phyloP scores from a whole-genome alignment of 2,113 vertebrate species.

The Istiophorus platypterus region DNA sequence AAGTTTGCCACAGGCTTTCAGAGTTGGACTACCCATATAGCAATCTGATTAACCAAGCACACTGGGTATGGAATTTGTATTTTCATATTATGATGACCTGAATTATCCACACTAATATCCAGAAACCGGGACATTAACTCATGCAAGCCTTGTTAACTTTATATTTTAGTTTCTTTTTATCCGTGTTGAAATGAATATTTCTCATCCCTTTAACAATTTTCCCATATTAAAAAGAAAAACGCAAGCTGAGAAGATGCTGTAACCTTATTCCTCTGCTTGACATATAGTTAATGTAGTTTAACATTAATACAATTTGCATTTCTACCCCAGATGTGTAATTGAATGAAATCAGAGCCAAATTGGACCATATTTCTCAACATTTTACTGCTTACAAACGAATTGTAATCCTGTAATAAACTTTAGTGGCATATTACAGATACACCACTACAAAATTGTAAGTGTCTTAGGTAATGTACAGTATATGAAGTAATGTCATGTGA shows the following conservation, averaged over 20 bases:
- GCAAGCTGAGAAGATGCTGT: background rate
- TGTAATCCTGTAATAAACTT: conserved; percentile 22
- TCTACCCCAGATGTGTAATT: conserved; percentile 35
- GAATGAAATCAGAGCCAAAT: conserved; percentile 48
- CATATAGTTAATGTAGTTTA: conserved; percentile 23
- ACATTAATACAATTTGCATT: conserved; percentile 44
- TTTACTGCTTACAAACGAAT: background rate
- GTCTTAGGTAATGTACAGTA: background rate
- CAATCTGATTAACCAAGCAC: conserved; percentile 46
- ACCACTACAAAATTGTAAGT: background rate
- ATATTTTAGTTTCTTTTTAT: conserved; percentile 23
- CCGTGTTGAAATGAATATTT: conserved; percentile 1
- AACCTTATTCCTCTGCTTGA: conserved; percentile 21
- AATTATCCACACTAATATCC: background rate
- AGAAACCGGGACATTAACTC: background rate
- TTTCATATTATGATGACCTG: conserved; percentile 30
- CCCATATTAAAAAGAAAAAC: background rate
- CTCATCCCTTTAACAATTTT: conserved; percentile 8
- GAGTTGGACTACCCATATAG: background rate
- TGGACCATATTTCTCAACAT: conserved; percentile 16
- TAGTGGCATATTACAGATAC: conserved; percentile 6
- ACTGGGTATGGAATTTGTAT: background rate
- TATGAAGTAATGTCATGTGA: background rate
- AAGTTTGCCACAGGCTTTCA: conserved; percentile 11
- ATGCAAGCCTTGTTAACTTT: background rate